phyloP scores from a whole-genome alignment of 2,888 invertebrate species.

The Syrista parreyssii region DNA sequence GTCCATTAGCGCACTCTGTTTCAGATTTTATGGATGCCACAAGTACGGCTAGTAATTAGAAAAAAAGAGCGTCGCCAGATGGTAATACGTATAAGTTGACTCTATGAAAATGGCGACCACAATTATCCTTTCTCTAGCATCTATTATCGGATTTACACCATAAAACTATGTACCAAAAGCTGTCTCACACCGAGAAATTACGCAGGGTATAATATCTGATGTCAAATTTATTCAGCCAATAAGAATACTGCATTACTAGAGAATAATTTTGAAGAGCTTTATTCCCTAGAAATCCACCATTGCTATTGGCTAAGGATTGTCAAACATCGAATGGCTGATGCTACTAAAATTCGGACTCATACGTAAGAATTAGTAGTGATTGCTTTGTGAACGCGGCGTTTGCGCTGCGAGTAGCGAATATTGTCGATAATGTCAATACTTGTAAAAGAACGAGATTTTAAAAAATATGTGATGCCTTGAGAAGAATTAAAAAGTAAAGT shows the following conservation, averaged over 20 bases:
- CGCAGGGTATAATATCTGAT: not conserved
- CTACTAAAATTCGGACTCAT: not conserved
- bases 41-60: no score
- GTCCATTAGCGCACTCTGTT: no score
- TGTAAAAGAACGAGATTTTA: conserved; percentile 31
- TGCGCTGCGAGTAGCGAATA: conserved; percentile 46
- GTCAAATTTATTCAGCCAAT: not conserved
- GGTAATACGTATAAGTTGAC: no score
- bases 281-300: not conserved
- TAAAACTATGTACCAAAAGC: not conserved
- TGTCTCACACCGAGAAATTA: not conserved
- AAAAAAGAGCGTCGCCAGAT: no score
- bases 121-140: no score
- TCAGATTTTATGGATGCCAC: no score
- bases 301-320: not conserved
- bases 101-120: no score
- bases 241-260: not conserved
- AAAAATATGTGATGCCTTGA: conserved; percentile 25
- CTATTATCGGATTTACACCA: no score
- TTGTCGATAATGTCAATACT: conserved; percentile 56
- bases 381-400: conserved; percentile 34
- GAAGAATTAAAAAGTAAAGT: conserved; percentile 9
- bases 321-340: not conserved
- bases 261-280: not conserved
- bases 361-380: not conserved